Conservation (phyloP, 2,888 invertebrate genomes). For the Mechanitis messenoides region DNA sequence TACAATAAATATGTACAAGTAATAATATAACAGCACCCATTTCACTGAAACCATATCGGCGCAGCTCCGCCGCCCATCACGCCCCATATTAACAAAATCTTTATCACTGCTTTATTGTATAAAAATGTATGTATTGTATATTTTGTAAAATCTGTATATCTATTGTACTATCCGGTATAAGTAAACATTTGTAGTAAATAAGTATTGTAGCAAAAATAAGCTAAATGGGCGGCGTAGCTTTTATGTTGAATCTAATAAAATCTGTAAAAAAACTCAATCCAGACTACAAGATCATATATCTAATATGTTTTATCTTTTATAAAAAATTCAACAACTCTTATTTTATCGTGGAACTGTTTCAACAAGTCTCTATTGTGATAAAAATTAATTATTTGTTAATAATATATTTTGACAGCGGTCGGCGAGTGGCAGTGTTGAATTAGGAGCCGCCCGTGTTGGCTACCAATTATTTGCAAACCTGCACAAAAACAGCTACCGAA, state of each 20-base stretch:
- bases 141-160: slow-evolving; percentile 55
- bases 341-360: slow-evolving; percentile 71
- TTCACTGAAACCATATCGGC: slow-evolving; percentile 56
- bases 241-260: slow-evolving; percentile 63
- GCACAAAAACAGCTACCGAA: slow-evolving; percentile 44
- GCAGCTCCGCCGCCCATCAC: slow-evolving; percentile 52
- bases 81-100: slow-evolving; percentile 54
- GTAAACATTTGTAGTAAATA: slow-evolving; percentile 64
- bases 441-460: slow-evolving; percentile 72
- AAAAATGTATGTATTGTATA: slow-evolving; percentile 64
- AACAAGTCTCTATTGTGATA: slow-evolving; percentile 73
- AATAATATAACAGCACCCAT: slow-evolving; percentile 74
- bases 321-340: slow-evolving; percentile 76
- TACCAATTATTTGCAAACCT: slow-evolving; percentile 67
- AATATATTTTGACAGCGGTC: slow-evolving; percentile 63
- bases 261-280: slow-evolving; percentile 74
- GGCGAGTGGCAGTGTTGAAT: slow-evolving; percentile 70
- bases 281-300: slow-evolving; percentile 76
- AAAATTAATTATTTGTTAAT: slow-evolving; percentile 51
- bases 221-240: slow-evolving; percentile 54
- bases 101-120: slow-evolving; percentile 64
- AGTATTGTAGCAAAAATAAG: slow-evolving; percentile 71
- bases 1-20: slow-evolving; percentile 75
- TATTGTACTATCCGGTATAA: slow-evolving; percentile 61
- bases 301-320: slow-evolving; percentile 73